These are phyloP conservation scores for Rhabdomys dilectus DNA, from an alignment of 2,113 vertebrate species.

Conservation along the genomic window DNA sequence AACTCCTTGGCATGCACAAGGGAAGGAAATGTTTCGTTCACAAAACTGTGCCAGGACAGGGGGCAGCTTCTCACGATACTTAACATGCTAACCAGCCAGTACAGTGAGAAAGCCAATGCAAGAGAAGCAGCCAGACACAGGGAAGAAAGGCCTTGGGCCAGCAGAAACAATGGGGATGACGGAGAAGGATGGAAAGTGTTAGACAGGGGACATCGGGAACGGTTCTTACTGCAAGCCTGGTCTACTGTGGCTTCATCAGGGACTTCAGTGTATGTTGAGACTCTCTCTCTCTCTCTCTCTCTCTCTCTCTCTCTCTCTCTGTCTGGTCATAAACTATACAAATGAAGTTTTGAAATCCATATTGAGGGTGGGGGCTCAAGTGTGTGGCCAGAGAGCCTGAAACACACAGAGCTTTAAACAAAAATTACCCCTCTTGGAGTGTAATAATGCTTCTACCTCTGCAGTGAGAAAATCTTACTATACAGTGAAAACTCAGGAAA, in stretches of 20 bases:
- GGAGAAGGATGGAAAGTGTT: neutral
- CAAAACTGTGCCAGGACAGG: constrained; percentile 73
- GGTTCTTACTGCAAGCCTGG: neutral
- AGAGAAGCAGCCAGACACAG: constrained; percentile 52
- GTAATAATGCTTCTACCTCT: neutral
- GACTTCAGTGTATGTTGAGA: neutral
- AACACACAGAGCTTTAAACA: neutral
- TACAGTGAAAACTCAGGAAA: neutral
- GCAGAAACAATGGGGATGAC: constrained; percentile 55
- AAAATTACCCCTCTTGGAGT: neutral
- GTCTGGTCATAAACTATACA: neutral
- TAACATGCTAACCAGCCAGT: constrained; percentile 62
- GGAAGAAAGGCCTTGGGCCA: neutral
- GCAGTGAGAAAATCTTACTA: neutral
- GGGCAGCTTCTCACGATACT: constrained; percentile 76
- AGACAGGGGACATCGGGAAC: neutral
- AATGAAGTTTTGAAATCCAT: neutral
- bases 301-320: neutral
- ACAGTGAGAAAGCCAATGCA: neutral
- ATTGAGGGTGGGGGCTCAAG: neutral
- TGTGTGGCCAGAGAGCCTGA: neutral
- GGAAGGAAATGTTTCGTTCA: constrained; percentile 79
- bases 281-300: neutral
- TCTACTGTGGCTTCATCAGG: neutral
- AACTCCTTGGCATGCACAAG: constrained; percentile 78